These are phyloP conservation scores for Uria lomvia DNA, from an alignment of 2,113 vertebrate genomes.

Conservation along the genomic window DNA sequence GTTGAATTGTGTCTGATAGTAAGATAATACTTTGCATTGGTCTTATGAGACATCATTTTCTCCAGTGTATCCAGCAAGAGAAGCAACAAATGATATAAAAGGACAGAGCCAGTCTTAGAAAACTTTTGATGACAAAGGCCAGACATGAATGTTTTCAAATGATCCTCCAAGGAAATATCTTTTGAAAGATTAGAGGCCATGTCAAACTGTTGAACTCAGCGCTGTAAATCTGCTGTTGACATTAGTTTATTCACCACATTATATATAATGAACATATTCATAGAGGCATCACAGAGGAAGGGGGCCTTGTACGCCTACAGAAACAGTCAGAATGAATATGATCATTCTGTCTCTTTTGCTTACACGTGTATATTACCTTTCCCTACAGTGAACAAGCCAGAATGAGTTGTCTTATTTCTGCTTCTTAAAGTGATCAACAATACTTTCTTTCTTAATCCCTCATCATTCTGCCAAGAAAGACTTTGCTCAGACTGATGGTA, in stretches of 20 bases:
- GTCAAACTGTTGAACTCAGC: not conserved
- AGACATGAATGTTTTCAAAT: not conserved
- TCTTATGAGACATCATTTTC: not conserved
- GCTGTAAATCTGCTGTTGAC: not conserved
- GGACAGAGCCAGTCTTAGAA: not conserved
- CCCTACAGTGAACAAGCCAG: not conserved
- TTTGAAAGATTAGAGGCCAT: not conserved
- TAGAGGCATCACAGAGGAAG: not conserved
- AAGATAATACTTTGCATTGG: not conserved
- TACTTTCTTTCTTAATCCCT: not conserved
- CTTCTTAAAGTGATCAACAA: not conserved
- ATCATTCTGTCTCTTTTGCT: not conserved
- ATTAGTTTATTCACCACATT: not conserved
- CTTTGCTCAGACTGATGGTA: not conserved
- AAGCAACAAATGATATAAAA: not conserved
- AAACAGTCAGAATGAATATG: not conserved
- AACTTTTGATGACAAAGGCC: not conserved
- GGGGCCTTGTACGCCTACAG: not conserved
- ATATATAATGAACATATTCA: not conserved
- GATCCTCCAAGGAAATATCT: not conserved
- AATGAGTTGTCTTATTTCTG: not conserved
- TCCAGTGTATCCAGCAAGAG: not conserved
- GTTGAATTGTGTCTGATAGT: not conserved
- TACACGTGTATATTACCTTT: not conserved
- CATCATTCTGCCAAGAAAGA: not conserved